These are phyloP conservation scores for Euphydryas editha DNA, from an alignment of 2,888 invertebrate genomes.

Conservation along the genomic window DNA sequence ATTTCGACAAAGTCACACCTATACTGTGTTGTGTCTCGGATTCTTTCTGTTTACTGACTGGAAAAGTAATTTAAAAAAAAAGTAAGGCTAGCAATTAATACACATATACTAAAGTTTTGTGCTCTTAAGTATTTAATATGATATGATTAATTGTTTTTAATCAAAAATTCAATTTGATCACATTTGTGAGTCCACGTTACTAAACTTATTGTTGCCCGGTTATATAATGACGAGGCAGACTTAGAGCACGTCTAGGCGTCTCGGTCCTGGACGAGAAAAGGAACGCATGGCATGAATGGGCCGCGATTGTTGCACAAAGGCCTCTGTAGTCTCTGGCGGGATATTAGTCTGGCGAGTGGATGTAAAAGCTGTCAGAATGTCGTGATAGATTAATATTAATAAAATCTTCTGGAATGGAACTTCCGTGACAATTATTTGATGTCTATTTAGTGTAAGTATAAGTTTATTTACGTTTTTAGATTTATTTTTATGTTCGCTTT, in stretches of 20 bases:
- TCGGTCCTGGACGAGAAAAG: constrained; percentile 32
- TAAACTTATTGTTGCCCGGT: constrained; percentile 15
- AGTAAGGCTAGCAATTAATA: too few species aligned
- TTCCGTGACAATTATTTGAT: background rate
- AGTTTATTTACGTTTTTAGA: background rate
- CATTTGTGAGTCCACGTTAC: background rate
- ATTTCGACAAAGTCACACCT: too few species aligned
- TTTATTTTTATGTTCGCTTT: background rate
- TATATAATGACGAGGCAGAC: constrained; percentile 13
- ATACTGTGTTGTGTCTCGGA: too few species aligned
- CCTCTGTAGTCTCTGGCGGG: constrained; percentile 30
- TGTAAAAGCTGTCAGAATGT: constrained; percentile 18
- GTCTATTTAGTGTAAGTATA: background rate
- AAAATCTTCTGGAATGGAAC: background rate
- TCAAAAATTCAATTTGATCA: background rate
- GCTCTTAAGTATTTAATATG: too few species aligned
- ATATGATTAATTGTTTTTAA: too few species aligned
- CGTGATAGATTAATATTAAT: constrained; percentile 7
- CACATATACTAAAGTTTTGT: too few species aligned
- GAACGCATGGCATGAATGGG: constrained; percentile 38
- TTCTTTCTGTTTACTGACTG: too few species aligned
- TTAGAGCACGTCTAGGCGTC: constrained; percentile 21
- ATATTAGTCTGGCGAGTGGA: constrained; percentile 35
- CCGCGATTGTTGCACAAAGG: constrained; percentile 37
- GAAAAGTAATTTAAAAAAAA: too few species aligned